Evolutionary conservation across 2,113 vertebrate species (phyloP), one percentile per base, ranked within the genome.

Genomic region (Oncorhynchus gorbuscha): DNA sequence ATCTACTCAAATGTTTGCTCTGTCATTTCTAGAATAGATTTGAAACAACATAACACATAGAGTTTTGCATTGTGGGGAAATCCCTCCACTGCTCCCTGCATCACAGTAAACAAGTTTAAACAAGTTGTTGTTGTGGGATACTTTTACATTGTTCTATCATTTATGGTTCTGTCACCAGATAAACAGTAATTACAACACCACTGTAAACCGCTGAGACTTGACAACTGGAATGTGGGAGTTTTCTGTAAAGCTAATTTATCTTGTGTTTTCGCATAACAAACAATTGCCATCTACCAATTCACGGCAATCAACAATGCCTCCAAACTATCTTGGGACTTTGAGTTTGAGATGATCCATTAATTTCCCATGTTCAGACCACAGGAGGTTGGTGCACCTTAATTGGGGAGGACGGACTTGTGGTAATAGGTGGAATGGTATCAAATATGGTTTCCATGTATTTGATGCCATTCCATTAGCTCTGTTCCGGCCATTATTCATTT

Each of bases 81-180:
- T 67, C 1, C 6, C 16, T 32, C 65, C 28, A 20, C 28, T 67
- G 6, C 24, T 20, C 13, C 55, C 6, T 58, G 55, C 39, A 58
- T 20, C 65, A 67, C 13, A 32, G 45, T 71, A 51, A 71, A 71
- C 39, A 71, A 28, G 45, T 24, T 71, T 71, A 51, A 71, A 71
- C 39, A 71, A 71, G 69, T 24, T 71, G 1, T 49, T 26, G 45
- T n/a, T 7, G n/a, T 24, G 18, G 30, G 49, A 58, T 45, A 45
- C 39, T 9, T 9, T 58, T 16, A 28, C 28, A 24, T 58, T 58
- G 13, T 58, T 45, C 3, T 72, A 8, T 30, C 11, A 72, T 20
- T 72, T 26, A 73, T 28, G 49, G 48, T 16, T 49, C 30, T 32
- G 9, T 61, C 28, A 73, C 11, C 35, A 48, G 35, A 4, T 22